A percentile compares a stretch with the other conserved stretches of the same genome.
These are phyloP conservation scores for Cactoblastis cactorum DNA, from an alignment of 2,888 invertebrate species.

Conservation along the genomic window DNA sequence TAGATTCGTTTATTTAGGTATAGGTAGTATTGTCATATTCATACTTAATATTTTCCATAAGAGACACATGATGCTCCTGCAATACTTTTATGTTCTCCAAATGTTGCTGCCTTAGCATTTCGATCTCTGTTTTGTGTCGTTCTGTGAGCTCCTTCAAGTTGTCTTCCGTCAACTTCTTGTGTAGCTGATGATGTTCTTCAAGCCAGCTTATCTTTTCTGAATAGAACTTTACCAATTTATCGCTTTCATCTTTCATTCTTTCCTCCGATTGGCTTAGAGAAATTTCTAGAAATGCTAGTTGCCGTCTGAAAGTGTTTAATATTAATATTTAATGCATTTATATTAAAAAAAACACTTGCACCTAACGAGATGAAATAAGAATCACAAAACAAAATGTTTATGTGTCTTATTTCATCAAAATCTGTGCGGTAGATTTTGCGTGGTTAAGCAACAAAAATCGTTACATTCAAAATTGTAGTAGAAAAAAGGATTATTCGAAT, in stretches of 20 bases:
- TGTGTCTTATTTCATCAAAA: too few relatives aligned
- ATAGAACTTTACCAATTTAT: slow-evolving; percentile 67
- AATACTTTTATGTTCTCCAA: slow-evolving; percentile 60
- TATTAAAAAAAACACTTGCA: too few relatives aligned
- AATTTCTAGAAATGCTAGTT: slow-evolving; percentile 77
- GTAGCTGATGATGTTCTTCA: slow-evolving; percentile 72
- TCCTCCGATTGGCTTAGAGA: slow-evolving; percentile 78
- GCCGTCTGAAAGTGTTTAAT: slow-evolving; percentile 68
- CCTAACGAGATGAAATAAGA: too few relatives aligned
- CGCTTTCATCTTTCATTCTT: slow-evolving; percentile 79
- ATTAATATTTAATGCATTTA: too few relatives aligned
- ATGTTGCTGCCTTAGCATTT: slow-evolving; percentile 67
- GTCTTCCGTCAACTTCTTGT: slow-evolving; percentile 73
- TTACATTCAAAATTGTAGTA: too few relatives aligned
- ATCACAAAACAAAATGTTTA: too few relatives aligned
- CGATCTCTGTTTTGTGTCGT: slow-evolving; percentile 62
- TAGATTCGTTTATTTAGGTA: background rate
- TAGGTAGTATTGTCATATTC: slow-evolving; percentile 15
- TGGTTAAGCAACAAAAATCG: too few relatives aligned
- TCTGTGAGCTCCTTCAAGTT: slow-evolving; percentile 68
- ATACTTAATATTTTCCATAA: slow-evolving; percentile 79
- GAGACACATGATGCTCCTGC: slow-evolving; percentile 71
- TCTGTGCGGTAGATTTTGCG: too few relatives aligned
- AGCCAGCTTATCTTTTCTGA: slow-evolving; percentile 73
- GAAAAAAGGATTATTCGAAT: too few relatives aligned